Evolutionary conservation across 2,888 invertebrate genomes (phyloP).

Genomic region (Linyphia triangularis): DNA sequence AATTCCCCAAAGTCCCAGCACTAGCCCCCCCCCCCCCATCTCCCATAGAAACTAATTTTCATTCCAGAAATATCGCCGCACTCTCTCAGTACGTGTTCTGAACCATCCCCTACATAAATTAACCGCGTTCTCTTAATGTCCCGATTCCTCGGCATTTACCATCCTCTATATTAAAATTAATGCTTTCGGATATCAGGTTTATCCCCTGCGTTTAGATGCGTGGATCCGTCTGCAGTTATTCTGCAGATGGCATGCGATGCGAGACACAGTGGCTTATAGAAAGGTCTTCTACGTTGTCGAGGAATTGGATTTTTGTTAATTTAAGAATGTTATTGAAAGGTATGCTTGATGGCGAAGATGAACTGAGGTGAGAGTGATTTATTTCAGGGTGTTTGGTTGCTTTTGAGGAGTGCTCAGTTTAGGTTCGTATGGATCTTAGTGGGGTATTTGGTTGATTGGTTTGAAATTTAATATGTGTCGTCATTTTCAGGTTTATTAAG

Average conservation of each 20-base stretch:
- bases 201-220: conserved; percentile 59
- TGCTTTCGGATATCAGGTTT: conserved; percentile 68
- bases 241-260: conserved; percentile 6
- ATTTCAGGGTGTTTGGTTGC: too few species aligned
- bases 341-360: too few species aligned
- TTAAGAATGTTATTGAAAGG: not conserved
- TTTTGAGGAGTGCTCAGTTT: too few species aligned
- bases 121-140: conserved; percentile 65
- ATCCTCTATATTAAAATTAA: conserved; percentile 70
- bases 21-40: too few species aligned
- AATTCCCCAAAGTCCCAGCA: conserved; percentile 27
- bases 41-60: conserved; percentile 63
- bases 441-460: too few species aligned
- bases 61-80: conserved; percentile 60
- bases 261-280: not conserved
- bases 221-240: conserved; percentile 37
- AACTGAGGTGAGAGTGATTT: too few species aligned
- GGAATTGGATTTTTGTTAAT: not conserved
- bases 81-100: conserved; percentile 18
- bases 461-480: too few species aligned
- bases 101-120: conserved; percentile 58
- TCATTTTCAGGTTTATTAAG: too few species aligned
- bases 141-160: conserved; percentile 42
- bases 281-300: not conserved
- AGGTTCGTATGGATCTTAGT: too few species aligned